These are phyloP conservation scores for Pteruthius melanotis DNA, from an alignment of 2,113 vertebrate genomes.

Conservation along the genomic window DNA sequence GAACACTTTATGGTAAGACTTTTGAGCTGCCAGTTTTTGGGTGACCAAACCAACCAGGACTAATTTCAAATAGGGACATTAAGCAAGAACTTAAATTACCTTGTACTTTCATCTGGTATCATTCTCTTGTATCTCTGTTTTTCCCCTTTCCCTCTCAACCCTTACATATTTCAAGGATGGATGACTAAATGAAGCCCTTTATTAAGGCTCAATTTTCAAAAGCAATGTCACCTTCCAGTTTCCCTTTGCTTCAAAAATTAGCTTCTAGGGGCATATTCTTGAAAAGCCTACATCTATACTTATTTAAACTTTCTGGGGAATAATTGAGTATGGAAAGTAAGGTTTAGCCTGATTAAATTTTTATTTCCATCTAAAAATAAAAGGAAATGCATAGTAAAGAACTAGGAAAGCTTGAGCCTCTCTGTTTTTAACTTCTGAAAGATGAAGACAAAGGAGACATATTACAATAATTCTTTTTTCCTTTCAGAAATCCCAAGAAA, in stretches of 20 bases:
- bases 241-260: conserved; percentile 19
- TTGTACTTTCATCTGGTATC: not conserved
- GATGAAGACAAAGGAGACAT: not conserved
- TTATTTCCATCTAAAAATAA: conserved; percentile 40
- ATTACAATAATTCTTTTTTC: not conserved
- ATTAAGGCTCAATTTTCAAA: conserved; percentile 12
- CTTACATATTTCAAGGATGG: conserved; percentile 1
- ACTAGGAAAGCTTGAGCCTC: not conserved
- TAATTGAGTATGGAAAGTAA: conserved; percentile 35
- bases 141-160: not conserved
- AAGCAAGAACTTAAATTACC: not conserved
- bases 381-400: conserved; percentile 16
- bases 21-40: not conserved
- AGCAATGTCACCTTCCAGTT: conserved; percentile 15
- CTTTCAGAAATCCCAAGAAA: not conserved
- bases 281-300: conserved; percentile 25
- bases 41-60: not conserved
- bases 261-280: not conserved
- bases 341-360: conserved; percentile 39
- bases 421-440: not conserved
- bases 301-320: conserved; percentile 25
- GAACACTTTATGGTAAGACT: not conserved
- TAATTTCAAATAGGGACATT: not conserved
- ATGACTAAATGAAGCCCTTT: conserved; percentile 19
- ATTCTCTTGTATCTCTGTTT: not conserved